A percentile compares a stretch with the other conserved stretches of the same genome.
phyloP scores from a whole-genome alignment of 2,797 vertebrate genomes.

The Acrossocheilus wenchowensis region DNA sequence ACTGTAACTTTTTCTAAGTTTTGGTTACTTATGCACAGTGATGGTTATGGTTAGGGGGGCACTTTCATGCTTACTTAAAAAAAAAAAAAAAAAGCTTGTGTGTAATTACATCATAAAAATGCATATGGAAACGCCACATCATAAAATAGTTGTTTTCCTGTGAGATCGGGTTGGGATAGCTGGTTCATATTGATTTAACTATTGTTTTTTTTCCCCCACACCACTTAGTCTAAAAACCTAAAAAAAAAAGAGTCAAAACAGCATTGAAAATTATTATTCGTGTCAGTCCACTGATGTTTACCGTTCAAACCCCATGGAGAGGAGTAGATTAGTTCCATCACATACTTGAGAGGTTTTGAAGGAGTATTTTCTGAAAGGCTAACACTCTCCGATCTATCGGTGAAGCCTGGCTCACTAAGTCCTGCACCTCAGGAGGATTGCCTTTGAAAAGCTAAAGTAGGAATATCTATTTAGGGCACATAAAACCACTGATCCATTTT shows the following conservation, averaged over 20 bases:
- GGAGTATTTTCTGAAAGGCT: slow-evolving; percentile 51
- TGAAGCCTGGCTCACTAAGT: slow-evolving; percentile 44
- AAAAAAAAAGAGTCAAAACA: slow-evolving; percentile 22
- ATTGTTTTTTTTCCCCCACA: slow-evolving; percentile 25
- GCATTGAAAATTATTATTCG: slow-evolving; percentile 53
- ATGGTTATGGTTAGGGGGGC: background rate
- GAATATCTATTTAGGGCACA: slow-evolving; percentile 54
- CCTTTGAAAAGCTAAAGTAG: slow-evolving; percentile 55
- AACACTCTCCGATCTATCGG: slow-evolving; percentile 48
- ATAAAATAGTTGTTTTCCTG: slow-evolving; percentile 4
- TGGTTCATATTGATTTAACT: slow-evolving; percentile 31
- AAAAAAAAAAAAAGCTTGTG: background rate
- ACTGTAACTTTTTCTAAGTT: background rate
- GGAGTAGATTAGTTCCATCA: slow-evolving; percentile 58
- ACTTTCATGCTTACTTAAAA: background rate
- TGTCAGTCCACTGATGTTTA: slow-evolving; percentile 55
- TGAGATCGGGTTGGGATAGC: background rate
- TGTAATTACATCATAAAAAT: background rate
- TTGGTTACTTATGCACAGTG: background rate
- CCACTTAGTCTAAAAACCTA: background rate
- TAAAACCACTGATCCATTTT: slow-evolving; percentile 53
- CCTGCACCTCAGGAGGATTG: slow-evolving; percentile 52
- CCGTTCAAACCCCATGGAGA: slow-evolving; percentile 47
- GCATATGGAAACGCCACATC: background rate
- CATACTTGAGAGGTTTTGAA: slow-evolving; percentile 55